Evolutionary conservation across 2,797 vertebrate species (phyloP), one percentile per base, ranked within the genome.

Genomic region (Dallia pectoralis): DNA sequence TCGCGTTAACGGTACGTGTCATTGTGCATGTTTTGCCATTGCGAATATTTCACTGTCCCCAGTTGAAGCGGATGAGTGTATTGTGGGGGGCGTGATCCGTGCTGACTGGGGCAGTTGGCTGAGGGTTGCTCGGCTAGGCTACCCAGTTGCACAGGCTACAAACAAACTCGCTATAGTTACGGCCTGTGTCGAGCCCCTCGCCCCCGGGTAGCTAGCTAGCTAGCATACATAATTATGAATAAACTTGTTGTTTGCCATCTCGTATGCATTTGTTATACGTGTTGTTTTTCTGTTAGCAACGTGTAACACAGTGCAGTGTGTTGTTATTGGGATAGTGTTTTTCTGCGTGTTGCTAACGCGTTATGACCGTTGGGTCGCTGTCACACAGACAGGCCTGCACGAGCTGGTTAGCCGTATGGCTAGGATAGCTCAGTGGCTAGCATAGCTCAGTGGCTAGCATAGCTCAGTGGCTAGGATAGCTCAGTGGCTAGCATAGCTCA

Each of bases 21-120:
- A 19, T n/a, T 30, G 32, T 53, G 12, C 48, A 19, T 12, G n/a
- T 53, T 12, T 8, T n/a, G 8, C 15, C 47, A 16, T 27, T n/a
- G 48, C 9, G 47, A 69, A 19, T 64, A 69, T 30, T 2, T 18
- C 32, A 69, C 9, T 16, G 27, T 51, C 15, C 40, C 4, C 40
- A 47, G 66, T 40, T 11, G 40, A 44, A n/a, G 66, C 66, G 22
- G 27, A 25, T n/a, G 66, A 48, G 66, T 29, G 68, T 36, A 72
- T 59, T 27, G n/a, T n/a, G 47, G 80, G 77, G 80, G 80, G 77
- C 80, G 77, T 82, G 77, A 79, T 70, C 72, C 67, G 29, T 64
- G 25, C 29, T 29, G 59, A 29, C 29, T 62, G 27, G 29, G 59
- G 1, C 32, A 33, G 16, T 25, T 56, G 8, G 19, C 19, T 56